These are phyloP conservation scores for Bursaphelenchus mucronatus DNA, from an alignment of 1,140 invertebrate genomes.

Conservation along the genomic window DNA sequence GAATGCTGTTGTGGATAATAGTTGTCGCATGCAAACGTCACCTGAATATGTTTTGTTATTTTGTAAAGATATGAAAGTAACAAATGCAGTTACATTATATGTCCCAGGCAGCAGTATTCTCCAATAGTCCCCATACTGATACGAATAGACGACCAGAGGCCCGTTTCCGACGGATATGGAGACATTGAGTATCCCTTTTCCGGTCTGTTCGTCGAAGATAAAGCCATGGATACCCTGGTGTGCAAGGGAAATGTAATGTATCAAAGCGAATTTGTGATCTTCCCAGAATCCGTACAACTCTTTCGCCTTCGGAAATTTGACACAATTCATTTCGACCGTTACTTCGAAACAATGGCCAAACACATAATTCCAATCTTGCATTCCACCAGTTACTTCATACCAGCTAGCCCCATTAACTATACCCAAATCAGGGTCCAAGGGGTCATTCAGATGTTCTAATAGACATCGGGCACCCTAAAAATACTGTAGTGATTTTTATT, in stretches of 20 bases:
- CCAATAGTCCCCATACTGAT: conserved; percentile 82
- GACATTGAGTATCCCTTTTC: conserved; percentile 70
- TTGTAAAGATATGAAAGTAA: background rate
- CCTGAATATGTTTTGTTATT: conserved; percentile 27
- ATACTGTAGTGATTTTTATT: too few relatives aligned
- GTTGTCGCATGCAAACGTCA: conserved; percentile 43
- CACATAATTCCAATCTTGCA: conserved; percentile 97
- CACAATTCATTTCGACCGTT: conserved; percentile 85
- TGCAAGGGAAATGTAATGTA: conserved; percentile 79
- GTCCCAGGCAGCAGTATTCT: conserved; percentile 78
- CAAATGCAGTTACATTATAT: conserved; percentile 71
- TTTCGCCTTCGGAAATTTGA: conserved; percentile 75
- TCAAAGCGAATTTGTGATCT: conserved; percentile 77
- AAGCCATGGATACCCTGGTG: conserved; percentile 81
- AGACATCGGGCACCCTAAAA: conserved; percentile 38
- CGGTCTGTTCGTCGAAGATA: conserved; percentile 72
- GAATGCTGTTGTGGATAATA: conserved; percentile 33
- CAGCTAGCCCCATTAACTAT: conserved; percentile 64
- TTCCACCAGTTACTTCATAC: conserved; percentile 69
- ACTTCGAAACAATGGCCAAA: conserved; percentile 85
- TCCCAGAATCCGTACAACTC: conserved; percentile 78
- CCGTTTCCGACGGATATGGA: conserved; percentile 69
- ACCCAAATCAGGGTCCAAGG: conserved; percentile 55
- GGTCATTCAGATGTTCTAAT: conserved; percentile 41
- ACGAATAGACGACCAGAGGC: conserved; percentile 70